Conservation (phyloP, 2,113 vertebrate species). For the Glareola pratincola region DNA sequence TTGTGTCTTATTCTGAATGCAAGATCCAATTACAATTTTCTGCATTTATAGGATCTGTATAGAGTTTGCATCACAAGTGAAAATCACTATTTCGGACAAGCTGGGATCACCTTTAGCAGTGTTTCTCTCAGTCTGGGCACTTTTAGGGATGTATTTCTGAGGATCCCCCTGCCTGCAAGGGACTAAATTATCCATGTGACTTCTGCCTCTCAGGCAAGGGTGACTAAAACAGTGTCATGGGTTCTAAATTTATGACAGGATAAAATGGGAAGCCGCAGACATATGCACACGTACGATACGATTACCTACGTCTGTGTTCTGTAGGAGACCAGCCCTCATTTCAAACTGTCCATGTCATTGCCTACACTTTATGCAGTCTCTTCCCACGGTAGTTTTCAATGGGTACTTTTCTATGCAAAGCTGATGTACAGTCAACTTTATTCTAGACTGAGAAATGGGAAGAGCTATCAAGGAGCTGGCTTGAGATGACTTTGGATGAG, state of each 20-base stretch:
- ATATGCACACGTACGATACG: accelerated
- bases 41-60: not conserved
- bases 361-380: not conserved
- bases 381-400: not conserved
- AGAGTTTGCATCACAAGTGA: not conserved
- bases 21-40: not conserved
- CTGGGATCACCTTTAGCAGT: not conserved
- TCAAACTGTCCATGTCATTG: not conserved
- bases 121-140: not conserved
- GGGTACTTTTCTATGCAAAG: not conserved
- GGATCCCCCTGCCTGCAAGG: not conserved
- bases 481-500: not conserved
- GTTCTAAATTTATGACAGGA: not conserved
- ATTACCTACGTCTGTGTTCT: not conserved
- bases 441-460: not conserved
- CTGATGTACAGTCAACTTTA: not conserved
- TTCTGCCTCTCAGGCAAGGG: not conserved
- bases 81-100: not conserved
- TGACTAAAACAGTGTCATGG: not conserved
- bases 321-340: not conserved
- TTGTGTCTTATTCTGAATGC: not conserved
- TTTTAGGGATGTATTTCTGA: not conserved
- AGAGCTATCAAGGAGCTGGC: not conserved
- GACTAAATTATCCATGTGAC: not conserved
- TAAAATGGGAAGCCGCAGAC: not conserved